Conservation (phyloP, 2,888 invertebrate genomes). For the Ennomos quercinarius region DNA sequence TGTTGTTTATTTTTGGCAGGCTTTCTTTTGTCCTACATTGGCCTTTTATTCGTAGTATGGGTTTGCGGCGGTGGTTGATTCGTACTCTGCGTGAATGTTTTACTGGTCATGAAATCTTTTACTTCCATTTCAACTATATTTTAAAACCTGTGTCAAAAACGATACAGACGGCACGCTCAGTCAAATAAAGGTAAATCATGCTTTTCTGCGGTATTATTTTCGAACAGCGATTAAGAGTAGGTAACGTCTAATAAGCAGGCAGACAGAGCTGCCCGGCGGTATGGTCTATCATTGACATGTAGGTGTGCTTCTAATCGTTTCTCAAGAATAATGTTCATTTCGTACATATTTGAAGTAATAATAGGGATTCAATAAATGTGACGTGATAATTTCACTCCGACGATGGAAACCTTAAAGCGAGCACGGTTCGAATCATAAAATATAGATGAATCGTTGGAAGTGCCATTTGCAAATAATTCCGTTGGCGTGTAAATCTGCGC, state of each 20-base stretch:
- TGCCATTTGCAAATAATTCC: conserved; percentile 81
- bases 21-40: conserved; percentile 36
- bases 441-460: conserved; percentile 72
- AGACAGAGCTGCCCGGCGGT: too few relatives aligned
- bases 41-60: conserved; percentile 30
- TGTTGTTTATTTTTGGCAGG: conserved; percentile 55
- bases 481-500: conserved; percentile 81
- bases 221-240: too few relatives aligned
- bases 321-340: too few relatives aligned
- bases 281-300: too few relatives aligned
- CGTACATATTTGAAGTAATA: too few relatives aligned
- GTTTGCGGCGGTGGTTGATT: conserved; percentile 1
- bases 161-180: too few relatives aligned
- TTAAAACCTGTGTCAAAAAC: background rate
- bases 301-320: too few relatives aligned
- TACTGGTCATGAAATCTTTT: conserved; percentile 2
- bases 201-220: too few relatives aligned
- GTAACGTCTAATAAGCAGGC: too few relatives aligned
- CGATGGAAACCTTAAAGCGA: conserved; percentile 55
- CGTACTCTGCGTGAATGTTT: conserved; percentile 27
- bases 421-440: conserved; percentile 66
- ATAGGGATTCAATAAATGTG: conserved; percentile 8
- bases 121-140: background rate
- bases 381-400: conserved; percentile 39
- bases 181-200: too few relatives aligned